Conservation (phyloP, 2,113 vertebrate genomes). For the Tenrec ecaudatus region DNA sequence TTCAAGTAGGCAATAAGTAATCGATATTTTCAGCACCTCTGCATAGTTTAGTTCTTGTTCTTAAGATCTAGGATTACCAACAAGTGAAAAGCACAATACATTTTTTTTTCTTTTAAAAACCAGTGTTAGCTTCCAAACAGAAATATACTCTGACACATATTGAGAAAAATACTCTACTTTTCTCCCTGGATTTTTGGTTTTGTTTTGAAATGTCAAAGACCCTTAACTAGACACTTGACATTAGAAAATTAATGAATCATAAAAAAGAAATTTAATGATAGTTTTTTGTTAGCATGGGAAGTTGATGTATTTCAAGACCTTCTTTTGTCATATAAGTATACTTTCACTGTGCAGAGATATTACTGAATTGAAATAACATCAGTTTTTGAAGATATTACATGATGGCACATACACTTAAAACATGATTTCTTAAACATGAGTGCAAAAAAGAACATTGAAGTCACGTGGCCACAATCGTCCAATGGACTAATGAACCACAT, state of each 20-base stretch:
- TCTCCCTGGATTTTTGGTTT: slow-evolving; percentile 59
- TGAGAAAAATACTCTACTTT: slow-evolving; percentile 52
- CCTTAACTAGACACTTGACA: slow-evolving; percentile 55
- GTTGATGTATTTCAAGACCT: slow-evolving; percentile 53
- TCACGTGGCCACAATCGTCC: too few relatives aligned
- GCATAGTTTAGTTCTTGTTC: slow-evolving; percentile 53
- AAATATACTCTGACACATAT: slow-evolving; percentile 33
- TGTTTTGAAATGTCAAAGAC: slow-evolving; percentile 64
- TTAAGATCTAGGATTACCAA: slow-evolving; percentile 53
- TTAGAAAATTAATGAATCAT: slow-evolving; percentile 28
- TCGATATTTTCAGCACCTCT: slow-evolving; percentile 68
- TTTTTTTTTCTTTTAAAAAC: slow-evolving; percentile 29
- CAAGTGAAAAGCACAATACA: slow-evolving; percentile 8
- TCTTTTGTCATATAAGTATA: slow-evolving; percentile 61
- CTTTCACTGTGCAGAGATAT: slow-evolving; percentile 41
- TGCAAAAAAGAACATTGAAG: neutral
- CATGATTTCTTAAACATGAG: slow-evolving; percentile 46
- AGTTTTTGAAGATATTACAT: slow-evolving; percentile 40
- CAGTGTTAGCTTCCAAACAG: slow-evolving; percentile 38
- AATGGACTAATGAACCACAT: too few relatives aligned
- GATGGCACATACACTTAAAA: slow-evolving; percentile 56
- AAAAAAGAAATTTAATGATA: neutral
- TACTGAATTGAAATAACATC: slow-evolving; percentile 40
- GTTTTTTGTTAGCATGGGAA: slow-evolving; percentile 1
- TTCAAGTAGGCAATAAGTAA: slow-evolving; percentile 56